These are phyloP conservation scores for Cyclopterus lumpus DNA, from an alignment of 2,797 vertebrate species.

Conservation along the genomic window DNA sequence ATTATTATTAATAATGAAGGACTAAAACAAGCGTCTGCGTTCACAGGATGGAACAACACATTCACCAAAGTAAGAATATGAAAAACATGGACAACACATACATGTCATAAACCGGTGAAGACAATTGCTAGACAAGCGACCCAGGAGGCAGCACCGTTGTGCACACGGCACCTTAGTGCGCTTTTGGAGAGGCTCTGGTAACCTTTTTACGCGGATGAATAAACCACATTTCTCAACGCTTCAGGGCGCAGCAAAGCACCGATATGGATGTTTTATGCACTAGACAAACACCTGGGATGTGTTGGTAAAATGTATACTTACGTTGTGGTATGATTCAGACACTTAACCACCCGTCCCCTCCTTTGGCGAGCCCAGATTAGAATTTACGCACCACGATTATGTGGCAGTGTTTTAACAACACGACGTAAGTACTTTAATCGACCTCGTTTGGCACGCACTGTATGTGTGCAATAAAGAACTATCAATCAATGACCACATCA, in stretches of 20 bases:
- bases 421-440: conserved; percentile 46
- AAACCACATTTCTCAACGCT: conserved; percentile 17
- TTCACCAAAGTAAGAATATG: not conserved
- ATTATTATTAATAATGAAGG: not conserved
- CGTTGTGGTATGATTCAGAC: not conserved
- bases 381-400: conserved; percentile 80
- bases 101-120: not conserved
- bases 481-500: conserved; percentile 65
- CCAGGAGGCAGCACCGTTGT: conserved; percentile 40
- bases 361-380: conserved; percentile 31
- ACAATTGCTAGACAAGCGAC: not conserved
- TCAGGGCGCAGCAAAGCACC: not conserved
- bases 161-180: conserved; percentile 67
- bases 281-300: conserved; percentile 2
- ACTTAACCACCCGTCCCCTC: conserved; percentile 4
- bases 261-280: not conserved
- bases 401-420: conserved; percentile 28
- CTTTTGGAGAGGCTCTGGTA: conserved; percentile 74
- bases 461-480: conserved; percentile 59
- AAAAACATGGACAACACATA: not conserved
- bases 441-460: conserved; percentile 53
- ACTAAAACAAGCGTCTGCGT: not conserved
- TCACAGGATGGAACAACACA: not conserved
- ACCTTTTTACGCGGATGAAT: conserved; percentile 79
- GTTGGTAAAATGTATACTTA: not conserved